Percentiles rank a stretch among this genome's conserved stretches.
phyloP scores from a whole-genome alignment of 92 coral and sea anemone species.

The Parazoanthus swiftii region DNA sequence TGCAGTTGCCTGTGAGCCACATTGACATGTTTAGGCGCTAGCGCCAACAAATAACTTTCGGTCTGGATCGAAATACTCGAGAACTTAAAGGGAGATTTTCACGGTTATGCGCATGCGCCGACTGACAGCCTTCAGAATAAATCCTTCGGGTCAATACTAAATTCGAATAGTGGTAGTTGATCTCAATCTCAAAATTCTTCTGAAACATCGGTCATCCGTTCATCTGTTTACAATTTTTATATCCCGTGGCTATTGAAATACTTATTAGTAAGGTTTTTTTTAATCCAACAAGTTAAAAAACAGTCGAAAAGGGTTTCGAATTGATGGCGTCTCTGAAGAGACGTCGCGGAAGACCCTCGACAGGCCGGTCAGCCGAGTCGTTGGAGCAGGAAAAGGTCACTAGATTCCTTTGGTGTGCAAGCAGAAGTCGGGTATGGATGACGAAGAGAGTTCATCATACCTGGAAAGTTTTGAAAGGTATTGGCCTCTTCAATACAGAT shows the following conservation, averaged over 20 bases:
- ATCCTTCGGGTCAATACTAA: slow-evolving; percentile 3
- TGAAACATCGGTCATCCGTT: slow-evolving; percentile 1
- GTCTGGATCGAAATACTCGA: no score
- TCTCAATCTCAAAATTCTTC: neutral
- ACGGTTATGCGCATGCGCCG: slow-evolving; percentile 17
- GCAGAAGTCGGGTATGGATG: slow-evolving; percentile 33
- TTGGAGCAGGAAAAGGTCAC: neutral
- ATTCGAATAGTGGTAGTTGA: neutral
- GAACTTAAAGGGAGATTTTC: slow-evolving; percentile 14
- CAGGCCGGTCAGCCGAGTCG: neutral
- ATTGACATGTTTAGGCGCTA: no score
- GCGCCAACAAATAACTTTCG: no score
- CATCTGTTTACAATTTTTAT: slow-evolving; percentile 1
- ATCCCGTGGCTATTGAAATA: slow-evolving; percentile 1
- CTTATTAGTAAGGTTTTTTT: neutral
- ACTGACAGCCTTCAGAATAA: slow-evolving; percentile 1
- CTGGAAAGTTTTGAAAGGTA: slow-evolving; percentile 38
- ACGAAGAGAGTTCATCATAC: slow-evolving; percentile 39
- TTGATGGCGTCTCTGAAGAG: neutral
- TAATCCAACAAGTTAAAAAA: neutral
- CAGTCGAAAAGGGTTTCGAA: neutral
- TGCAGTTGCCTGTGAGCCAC: no score
- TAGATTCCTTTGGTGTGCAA: slow-evolving; percentile 2
- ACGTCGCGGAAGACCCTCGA: neutral
- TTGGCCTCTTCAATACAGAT: slow-evolving; percentile 36